Conservation (phyloP, 2,113 vertebrate species). For the Riparia riparia region DNA sequence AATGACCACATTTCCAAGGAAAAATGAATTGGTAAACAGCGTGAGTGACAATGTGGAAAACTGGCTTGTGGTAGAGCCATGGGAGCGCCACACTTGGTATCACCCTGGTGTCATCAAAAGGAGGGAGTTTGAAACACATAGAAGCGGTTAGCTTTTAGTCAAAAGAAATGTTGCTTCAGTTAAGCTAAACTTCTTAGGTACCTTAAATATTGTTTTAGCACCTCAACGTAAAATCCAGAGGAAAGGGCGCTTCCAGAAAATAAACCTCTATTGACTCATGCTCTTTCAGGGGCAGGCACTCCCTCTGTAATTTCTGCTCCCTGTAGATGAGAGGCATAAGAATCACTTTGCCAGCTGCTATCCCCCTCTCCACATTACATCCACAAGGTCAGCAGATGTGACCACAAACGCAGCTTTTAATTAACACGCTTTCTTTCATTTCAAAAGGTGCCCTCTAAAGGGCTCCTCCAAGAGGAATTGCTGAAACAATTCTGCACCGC, state of each 20-base stretch:
- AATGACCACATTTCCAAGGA: not conserved
- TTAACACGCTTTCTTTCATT: not conserved
- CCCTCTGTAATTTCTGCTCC: not conserved
- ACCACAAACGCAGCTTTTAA: not conserved
- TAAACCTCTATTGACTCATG: not conserved
- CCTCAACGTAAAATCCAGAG: not conserved
- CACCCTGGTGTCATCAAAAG: not conserved
- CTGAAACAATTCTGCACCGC: not conserved
- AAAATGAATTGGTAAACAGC: not conserved
- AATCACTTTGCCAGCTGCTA: not conserved
- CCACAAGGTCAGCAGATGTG: not conserved
- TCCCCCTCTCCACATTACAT: not conserved
- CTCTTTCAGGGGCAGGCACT: not conserved
- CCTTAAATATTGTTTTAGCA: not conserved
- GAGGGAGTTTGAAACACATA: not conserved
- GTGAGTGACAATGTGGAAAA: accelerated
- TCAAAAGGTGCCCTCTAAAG: not conserved
- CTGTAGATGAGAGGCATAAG: not conserved
- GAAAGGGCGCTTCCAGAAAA: not conserved
- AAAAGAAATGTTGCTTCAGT: not conserved
- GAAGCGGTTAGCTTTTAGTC: not conserved
- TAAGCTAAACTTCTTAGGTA: not conserved
- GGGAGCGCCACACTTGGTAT: not conserved
- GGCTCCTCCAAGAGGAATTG: not conserved
- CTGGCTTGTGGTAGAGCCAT: not conserved